Percentiles rank a stretch among this genome's conserved stretches.
Conservation (phyloP, 2,113 vertebrate species). For the Mastomys natalensis region DNA sequence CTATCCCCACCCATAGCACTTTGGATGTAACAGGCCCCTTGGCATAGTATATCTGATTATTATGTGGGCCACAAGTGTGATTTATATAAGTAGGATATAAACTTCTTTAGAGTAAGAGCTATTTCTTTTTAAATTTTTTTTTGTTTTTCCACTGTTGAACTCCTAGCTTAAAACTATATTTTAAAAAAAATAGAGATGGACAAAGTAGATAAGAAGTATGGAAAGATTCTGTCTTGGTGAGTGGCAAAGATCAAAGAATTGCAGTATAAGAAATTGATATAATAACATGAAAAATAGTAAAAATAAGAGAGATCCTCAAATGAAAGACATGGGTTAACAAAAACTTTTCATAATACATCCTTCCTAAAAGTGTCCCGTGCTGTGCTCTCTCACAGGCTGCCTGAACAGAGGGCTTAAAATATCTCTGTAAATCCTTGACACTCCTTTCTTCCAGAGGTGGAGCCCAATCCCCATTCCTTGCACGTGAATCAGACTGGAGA, state of each 20-base stretch:
- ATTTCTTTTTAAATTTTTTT: background rate
- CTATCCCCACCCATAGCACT: background rate
- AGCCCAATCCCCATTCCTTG: background rate
- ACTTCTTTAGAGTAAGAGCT: background rate
- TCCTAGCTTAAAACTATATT: background rate
- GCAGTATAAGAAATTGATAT: slow-evolving; percentile 28
- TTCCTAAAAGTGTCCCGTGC: background rate
- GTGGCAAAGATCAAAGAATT: slow-evolving; percentile 47
- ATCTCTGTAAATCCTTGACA: slow-evolving; percentile 41
- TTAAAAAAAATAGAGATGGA: slow-evolving; percentile 39
- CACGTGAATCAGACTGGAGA: slow-evolving; percentile 20
- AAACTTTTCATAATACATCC: slow-evolving; percentile 1
- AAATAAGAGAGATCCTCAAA: slow-evolving; percentile 37
- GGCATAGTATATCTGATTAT: background rate
- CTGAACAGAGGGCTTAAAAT: slow-evolving; percentile 38
- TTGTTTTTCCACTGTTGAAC: background rate
- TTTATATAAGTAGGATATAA: background rate
- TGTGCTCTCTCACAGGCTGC: background rate
- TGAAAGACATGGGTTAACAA: slow-evolving; percentile 38
- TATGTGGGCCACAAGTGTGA: background rate
- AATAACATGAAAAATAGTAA: slow-evolving; percentile 31
- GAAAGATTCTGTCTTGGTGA: slow-evolving; percentile 39
- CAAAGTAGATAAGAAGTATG: background rate
- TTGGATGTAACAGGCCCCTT: background rate
- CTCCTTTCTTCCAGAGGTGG: background rate